phyloP scores from a whole-genome alignment of 2,888 invertebrate species.

The Girardia tigrina region DNA sequence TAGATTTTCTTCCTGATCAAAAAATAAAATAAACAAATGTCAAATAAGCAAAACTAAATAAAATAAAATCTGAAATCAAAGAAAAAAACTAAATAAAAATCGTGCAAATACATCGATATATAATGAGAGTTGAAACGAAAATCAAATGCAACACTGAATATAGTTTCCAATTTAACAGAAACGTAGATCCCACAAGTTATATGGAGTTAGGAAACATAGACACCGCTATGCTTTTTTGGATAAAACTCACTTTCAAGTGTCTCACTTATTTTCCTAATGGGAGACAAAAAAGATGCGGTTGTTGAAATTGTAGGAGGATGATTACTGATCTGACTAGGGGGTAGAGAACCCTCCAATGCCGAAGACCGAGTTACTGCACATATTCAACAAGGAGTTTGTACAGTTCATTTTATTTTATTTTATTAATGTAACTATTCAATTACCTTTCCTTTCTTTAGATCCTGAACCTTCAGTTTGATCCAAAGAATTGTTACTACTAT shows the following conservation, averaged over 20 bases:
- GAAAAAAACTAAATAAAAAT: not conserved
- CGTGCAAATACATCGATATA: constrained; percentile 16
- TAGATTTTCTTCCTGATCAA: not conserved
- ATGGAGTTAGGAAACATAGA: no score
- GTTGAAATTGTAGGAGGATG: not conserved
- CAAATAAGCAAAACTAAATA: not conserved
- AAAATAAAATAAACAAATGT: not conserved
- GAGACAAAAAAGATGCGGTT: constrained; percentile 7
- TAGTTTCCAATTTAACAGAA: not conserved
- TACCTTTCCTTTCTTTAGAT: not conserved
- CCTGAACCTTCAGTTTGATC: constrained; percentile 24
- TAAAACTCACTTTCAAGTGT: constrained; percentile 17
- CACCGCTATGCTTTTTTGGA: no score
- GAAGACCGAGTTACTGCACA: not conserved
- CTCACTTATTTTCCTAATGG: constrained; percentile 11
- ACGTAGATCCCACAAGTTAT: not conserved
- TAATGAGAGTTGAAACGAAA: not conserved
- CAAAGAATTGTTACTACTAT: constrained; percentile 48
- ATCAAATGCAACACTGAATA: constrained; percentile 1
- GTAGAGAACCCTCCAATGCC: constrained; percentile 6
- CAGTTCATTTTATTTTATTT: not conserved
- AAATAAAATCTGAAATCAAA: not conserved
- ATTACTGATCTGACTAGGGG: not conserved
- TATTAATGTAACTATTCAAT: not conserved
- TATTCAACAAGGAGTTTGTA: not conserved